Conservation (phyloP, 2,888 invertebrate species). For the Drosophila robusta region DNA sequence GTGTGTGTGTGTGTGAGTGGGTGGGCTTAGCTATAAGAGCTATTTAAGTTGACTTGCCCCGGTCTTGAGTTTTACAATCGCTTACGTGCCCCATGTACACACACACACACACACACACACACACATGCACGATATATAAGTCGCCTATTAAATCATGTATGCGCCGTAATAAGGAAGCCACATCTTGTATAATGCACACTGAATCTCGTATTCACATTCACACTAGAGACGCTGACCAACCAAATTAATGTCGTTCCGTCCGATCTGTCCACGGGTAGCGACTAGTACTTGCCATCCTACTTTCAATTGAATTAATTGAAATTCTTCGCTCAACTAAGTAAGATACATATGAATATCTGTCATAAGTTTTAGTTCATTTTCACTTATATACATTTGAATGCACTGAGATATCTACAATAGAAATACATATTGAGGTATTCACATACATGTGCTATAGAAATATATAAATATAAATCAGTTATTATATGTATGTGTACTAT, state of each 20-base stretch:
- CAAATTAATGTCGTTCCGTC: conserved; percentile 46
- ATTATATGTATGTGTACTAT: not conserved
- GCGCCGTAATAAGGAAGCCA: conserved; percentile 72
- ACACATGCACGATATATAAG: not conserved
- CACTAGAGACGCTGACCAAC: conserved; percentile 30
- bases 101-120: not conserved
- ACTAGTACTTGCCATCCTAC: conserved; percentile 55
- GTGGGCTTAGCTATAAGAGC: conserved; percentile 56
- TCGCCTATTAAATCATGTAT: conserved; percentile 69
- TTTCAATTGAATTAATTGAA: conserved; percentile 84
- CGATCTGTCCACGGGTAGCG: conserved; percentile 18
- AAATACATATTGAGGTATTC: not conserved
- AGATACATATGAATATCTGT: conserved; percentile 33
- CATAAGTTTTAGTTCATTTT: conserved; percentile 33
- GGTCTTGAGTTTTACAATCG: conserved; percentile 63
- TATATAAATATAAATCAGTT: conserved; percentile 10
- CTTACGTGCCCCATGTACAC: conserved; percentile 35
- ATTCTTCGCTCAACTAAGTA: conserved; percentile 74
- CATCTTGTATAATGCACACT: conserved; percentile 49
- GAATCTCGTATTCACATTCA: conserved; percentile 56
- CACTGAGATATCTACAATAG: conserved; percentile 3
- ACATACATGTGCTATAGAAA: not conserved
- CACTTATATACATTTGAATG: not conserved
- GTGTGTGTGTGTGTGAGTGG: conserved; percentile 4
- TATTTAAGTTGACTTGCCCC: conserved; percentile 68